A percentile compares a stretch with the other conserved stretches of the same genome.
Evolutionary conservation across 2,888 invertebrate genomes (phyloP).

Genomic region (Chrysolina oricalcia): DNA sequence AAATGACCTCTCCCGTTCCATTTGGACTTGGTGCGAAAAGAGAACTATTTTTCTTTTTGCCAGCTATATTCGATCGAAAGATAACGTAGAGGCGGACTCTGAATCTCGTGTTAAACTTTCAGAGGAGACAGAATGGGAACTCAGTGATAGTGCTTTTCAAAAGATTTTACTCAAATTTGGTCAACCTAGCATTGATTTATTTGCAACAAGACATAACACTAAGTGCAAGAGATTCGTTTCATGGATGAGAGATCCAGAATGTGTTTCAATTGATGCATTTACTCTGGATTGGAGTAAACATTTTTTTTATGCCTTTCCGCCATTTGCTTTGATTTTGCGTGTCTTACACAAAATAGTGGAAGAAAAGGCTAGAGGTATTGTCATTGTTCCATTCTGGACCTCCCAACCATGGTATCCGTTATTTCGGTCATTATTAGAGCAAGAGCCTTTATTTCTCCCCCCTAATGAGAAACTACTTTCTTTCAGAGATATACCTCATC

Average conservation of each 20-base stretch:
- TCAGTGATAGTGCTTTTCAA: background rate
- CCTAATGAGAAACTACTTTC: slow-evolving; percentile 29
- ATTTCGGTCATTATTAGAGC: background rate
- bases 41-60: slow-evolving; percentile 40
- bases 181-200: slow-evolving; percentile 37
- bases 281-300: background rate
- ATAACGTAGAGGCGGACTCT: slow-evolving; percentile 33
- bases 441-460: background rate
- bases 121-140: slow-evolving; percentile 34
- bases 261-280: background rate
- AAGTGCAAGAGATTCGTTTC: slow-evolving; percentile 41
- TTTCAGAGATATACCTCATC: slow-evolving; percentile 30
- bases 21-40: slow-evolving; percentile 37
- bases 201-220: slow-evolving; percentile 35
- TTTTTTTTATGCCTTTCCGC: slow-evolving; percentile 41
- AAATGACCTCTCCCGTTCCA: slow-evolving; percentile 18
- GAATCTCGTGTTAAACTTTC: slow-evolving; percentile 25
- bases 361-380: slow-evolving; percentile 35
- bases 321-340: slow-evolving; percentile 26
- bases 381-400: background rate
- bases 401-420: background rate
- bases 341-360: slow-evolving; percentile 31
- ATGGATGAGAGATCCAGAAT: slow-evolving; percentile 35
- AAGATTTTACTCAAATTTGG: background rate
- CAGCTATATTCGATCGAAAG: slow-evolving; percentile 21